Conservation (phyloP, 2,797 vertebrate genomes). For the Clarias pachynema region DNA sequence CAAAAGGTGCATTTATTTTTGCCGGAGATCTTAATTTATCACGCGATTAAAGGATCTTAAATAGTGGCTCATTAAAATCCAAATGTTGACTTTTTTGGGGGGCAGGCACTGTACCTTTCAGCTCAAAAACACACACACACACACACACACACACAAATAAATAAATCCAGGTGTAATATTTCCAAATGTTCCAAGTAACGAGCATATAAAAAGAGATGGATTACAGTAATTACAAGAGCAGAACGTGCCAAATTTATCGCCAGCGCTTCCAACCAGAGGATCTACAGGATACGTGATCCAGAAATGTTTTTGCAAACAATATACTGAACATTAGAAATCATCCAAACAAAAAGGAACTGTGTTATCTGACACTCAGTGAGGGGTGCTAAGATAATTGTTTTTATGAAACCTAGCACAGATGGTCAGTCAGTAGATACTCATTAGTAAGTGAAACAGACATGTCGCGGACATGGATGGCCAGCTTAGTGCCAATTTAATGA, state of each 20-base stretch:
- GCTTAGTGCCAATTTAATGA: conserved; percentile 14
- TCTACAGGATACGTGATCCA: neutral
- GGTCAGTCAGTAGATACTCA: conserved; percentile 12
- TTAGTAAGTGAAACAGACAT: conserved; percentile 5
- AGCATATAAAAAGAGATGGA: neutral
- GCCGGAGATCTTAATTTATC: too few relatives aligned
- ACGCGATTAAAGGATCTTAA: too few relatives aligned
- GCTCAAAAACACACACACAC: neutral
- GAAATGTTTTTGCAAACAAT: neutral
- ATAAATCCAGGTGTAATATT: neutral
- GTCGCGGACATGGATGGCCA: neutral
- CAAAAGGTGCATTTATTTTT: too few relatives aligned
- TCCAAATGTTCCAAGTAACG: neutral
- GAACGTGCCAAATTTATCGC: neutral
- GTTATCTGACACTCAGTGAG: neutral
- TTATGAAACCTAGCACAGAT: neutral
- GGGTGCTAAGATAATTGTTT: neutral
- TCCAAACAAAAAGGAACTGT: neutral
- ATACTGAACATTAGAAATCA: neutral
- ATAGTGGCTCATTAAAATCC: too few relatives aligned
- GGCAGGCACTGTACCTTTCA: neutral
- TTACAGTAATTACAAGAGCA: neutral
- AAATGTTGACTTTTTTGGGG: too few relatives aligned
- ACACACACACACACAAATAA: neutral
- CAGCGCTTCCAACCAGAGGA: neutral